Conservation (phyloP, 2,113 vertebrate species). For the Tringa solitaria region DNA sequence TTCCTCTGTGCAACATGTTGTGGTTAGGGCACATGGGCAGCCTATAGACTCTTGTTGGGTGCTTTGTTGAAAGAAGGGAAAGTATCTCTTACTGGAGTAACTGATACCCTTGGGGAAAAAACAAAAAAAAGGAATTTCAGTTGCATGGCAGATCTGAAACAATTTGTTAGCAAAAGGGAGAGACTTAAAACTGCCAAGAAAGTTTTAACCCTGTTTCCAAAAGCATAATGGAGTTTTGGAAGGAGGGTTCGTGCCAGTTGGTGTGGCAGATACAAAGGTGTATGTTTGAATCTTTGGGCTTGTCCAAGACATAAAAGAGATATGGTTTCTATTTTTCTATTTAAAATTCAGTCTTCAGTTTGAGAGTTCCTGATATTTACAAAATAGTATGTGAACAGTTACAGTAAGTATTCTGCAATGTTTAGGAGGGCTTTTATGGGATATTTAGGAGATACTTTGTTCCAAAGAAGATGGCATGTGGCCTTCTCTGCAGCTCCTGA, state of each 20-base stretch:
- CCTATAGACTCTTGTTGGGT: background rate
- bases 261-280: background rate
- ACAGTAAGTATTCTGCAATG: background rate
- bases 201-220: background rate
- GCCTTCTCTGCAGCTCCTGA: background rate
- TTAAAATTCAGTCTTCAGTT: background rate
- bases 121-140: background rate
- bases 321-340: background rate
- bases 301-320: background rate
- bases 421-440: background rate
- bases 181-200: background rate
- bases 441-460: background rate
- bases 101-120: background rate
- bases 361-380: background rate
- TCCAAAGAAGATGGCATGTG: background rate
- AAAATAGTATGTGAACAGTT: background rate
- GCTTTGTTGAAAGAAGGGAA: background rate
- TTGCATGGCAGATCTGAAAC: background rate
- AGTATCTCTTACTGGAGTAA: background rate
- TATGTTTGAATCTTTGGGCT: background rate
- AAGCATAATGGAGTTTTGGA: background rate
- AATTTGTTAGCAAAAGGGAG: background rate
- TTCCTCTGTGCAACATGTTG: background rate
- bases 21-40: background rate
- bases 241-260: background rate